A percentile compares a stretch with the other conserved stretches of the same genome.
Evolutionary conservation across 2,888 invertebrate genomes (phyloP).

Genomic region (Chesias legatella): DNA sequence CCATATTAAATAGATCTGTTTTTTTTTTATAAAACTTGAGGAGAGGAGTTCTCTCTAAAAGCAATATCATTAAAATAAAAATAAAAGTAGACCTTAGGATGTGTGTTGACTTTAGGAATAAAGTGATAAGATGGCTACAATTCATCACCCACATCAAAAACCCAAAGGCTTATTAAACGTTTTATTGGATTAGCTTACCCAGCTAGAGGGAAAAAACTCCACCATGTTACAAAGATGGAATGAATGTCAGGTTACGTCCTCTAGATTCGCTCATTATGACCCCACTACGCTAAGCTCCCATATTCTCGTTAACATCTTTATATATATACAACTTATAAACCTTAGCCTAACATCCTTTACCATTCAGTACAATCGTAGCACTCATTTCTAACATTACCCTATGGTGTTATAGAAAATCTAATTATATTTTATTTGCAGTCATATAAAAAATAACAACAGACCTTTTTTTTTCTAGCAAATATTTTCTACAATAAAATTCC

Average conservation of each 20-base stretch:
- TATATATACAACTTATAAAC: slow-evolving; percentile 19
- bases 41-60: background rate
- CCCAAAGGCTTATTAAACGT: slow-evolving; percentile 50
- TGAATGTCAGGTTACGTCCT: slow-evolving; percentile 5
- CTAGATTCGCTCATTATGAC: slow-evolving; percentile 4
- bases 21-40: background rate
- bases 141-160: slow-evolving; percentile 35
- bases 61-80: slow-evolving; percentile 1
- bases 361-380: slow-evolving; percentile 22
- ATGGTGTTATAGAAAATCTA: slow-evolving; percentile 75
- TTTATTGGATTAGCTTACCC: slow-evolving; percentile 67
- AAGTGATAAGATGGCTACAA: slow-evolving; percentile 20
- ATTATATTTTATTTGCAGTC: slow-evolving; percentile 72
- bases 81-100: no score
- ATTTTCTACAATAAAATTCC: slow-evolving; percentile 63
- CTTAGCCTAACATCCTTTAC: slow-evolving; percentile 13
- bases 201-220: slow-evolving; percentile 25
- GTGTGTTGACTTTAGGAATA: slow-evolving; percentile 2
- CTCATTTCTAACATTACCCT: slow-evolving; percentile 49
- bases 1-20: no score
- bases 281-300: slow-evolving; percentile 19
- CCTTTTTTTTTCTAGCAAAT: slow-evolving; percentile 68
- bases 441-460: slow-evolving; percentile 80
- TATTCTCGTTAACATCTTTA: slow-evolving; percentile 20
- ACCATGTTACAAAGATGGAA: slow-evolving; percentile 15